Percentiles rank a stretch among this genome's conserved stretches.
phyloP scores from a whole-genome alignment of 2,888 invertebrate species.

The Hoplodrina ambigua region DNA sequence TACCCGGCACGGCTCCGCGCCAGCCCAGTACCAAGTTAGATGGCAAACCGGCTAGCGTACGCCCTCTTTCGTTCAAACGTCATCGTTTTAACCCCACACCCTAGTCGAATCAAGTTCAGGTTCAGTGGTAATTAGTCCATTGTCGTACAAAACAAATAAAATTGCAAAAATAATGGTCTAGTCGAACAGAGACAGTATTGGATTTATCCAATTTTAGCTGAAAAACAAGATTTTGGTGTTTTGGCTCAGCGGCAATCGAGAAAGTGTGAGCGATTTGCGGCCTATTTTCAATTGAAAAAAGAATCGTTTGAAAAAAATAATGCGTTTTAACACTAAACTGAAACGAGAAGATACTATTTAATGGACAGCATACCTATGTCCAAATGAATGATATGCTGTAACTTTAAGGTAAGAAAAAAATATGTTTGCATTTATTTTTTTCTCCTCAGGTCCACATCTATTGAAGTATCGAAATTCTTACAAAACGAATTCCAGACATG shows the following conservation, averaged over 20 bases:
- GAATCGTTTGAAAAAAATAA: conserved; percentile 19
- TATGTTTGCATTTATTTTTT: conserved; percentile 32
- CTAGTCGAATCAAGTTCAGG: neutral
- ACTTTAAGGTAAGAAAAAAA: conserved; percentile 27
- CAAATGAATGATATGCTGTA: conserved; percentile 6
- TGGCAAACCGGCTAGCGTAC: neutral
- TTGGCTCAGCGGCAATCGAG: conserved; percentile 27
- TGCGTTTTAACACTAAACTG: conserved; percentile 5
- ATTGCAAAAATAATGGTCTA: conserved; percentile 15
- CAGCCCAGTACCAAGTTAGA: neutral
- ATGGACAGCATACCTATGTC: conserved; percentile 1
- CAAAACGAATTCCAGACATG: conserved; percentile 23
- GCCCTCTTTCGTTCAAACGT: neutral
- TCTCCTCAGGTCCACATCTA: conserved; percentile 32
- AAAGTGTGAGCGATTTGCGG: conserved; percentile 35
- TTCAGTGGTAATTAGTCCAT: neutral
- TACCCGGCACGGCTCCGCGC: neutral
- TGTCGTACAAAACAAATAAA: neutral
- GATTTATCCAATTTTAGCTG: conserved; percentile 47
- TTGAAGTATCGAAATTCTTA: conserved; percentile 7
- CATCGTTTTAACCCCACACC: too few relatives aligned
- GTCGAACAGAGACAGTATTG: conserved; percentile 28
- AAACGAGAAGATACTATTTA: conserved; percentile 16
- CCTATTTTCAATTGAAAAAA: conserved; percentile 33
- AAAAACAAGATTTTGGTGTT: conserved; percentile 20